Evolutionary conservation across 92 coral and sea anemone species (phyloP), one percentile per base, ranked within the genome.

Genomic region (Epizoanthus ramosus): DNA sequence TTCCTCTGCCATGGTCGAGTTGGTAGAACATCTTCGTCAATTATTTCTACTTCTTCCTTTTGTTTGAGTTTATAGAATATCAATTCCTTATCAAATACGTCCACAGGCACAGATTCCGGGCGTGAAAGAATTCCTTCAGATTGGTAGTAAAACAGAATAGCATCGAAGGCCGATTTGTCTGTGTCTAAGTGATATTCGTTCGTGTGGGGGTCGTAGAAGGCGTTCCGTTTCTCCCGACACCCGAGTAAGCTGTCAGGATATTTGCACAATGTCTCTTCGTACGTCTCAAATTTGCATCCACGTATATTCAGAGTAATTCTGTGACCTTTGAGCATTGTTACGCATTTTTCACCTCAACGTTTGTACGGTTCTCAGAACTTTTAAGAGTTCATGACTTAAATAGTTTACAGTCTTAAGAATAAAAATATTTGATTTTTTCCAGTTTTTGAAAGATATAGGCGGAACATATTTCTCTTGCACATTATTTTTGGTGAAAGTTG

Each of bases 201-300:
- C 37, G 61, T 73, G 8, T 66, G 71, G 0, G 97, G 91, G 73
- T 91, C 88, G 74, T 85, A 95, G 25, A 87, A 95, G 16, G 76
- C 79, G 58, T 63, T 83, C 25, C 98, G 75, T 61, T 90, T 91
- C 64, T 91, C 92, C 33, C 75, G 83, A 72, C 85, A 87, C 15
- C 98, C 98, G 10, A 95, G 88, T 6, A 95, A 91, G 8, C 97
- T 95, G 5, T 95, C 95, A 8, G 98, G 98, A 79, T 89, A 93
- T 74, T 86, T 83, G 9, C 80, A 88, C 15, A 95, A 80, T 15
- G 98, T 95, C 57, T 82, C 83, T 80, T 91, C 98, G 52, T 89
- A 91, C 25, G 98, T 95, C 67, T 95, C 97, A 71, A 85, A 95
- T 21, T 89, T 93, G 60, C 87, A 84, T 22, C 98, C 98, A 72